A percentile compares a stretch with the other conserved stretches of the same genome.
These are phyloP conservation scores for Doryteuthis pealeii DNA, from an alignment of 1,140 invertebrate species.

Conservation along the genomic window DNA sequence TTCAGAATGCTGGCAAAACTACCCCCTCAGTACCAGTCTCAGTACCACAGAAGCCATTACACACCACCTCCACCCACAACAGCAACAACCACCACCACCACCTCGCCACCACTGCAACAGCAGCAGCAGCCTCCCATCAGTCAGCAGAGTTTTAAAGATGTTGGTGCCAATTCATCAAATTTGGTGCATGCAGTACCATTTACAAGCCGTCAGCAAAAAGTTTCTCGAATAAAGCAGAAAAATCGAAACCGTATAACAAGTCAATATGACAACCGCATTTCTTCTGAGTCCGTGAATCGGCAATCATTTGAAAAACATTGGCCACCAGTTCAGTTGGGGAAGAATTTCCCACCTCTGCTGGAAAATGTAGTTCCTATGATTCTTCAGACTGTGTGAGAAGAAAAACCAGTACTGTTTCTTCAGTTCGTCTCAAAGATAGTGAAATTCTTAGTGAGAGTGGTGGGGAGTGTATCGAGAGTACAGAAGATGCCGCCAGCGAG, in stretches of 20 bases:
- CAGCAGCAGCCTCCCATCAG: background rate
- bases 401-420: background rate
- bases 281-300: background rate
- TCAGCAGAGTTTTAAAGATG: background rate
- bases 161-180: background rate
- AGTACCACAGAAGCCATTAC: too few species aligned
- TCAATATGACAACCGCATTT: constrained; percentile 2
- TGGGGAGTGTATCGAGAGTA: constrained; percentile 3
- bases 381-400: background rate
- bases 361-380: constrained; percentile 10
- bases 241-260: background rate
- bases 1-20: too few species aligned
- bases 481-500: background rate
- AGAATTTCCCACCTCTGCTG: constrained; percentile 8
- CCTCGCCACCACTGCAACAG: background rate
- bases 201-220: background rate
- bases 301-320: background rate
- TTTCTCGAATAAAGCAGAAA: constrained; percentile 10
- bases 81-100: background rate
- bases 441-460: background rate
- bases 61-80: background rate
- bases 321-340: background rate
- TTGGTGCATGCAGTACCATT: background rate
- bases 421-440: background rate
- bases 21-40: too few species aligned